Base-by-base conservation (phyloP, 2,113 vertebrate species). In the Megaleporinus macrocephalus region DNA sequence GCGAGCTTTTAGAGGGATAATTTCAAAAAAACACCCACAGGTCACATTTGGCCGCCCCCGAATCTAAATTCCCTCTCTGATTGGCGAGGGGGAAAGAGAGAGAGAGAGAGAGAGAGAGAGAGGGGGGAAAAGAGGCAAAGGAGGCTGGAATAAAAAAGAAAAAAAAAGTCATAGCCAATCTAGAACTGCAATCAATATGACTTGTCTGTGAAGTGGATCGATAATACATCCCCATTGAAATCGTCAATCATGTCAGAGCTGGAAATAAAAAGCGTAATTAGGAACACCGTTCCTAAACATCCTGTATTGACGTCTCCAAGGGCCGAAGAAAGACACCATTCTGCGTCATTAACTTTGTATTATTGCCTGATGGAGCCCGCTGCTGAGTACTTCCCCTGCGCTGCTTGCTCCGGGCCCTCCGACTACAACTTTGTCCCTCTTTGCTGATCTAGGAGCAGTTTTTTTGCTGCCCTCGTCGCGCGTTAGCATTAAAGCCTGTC, bases 331-430 rank as follows among this genome's bases (percentile, higher is more conserved):
- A 94, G 91, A 93, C 92, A 92, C 89, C 89, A 93, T 93, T 93
- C 92, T 92, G 93, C 91, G 87, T 93, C 93, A 94, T 95, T 94
- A 95, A 93, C 93, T 94, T 92, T 92, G 90, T 93, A 94, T 94
- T 93, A 93, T 94, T 91, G 92, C 87, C 90, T 91, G 93, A 92
- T 93, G 90, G 90, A 90, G 90, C 91, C 88, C 86, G 84, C 90
- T 87, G 93, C 91, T 79, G 84, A 57, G 82, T 79, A 87, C 92
- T 93, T 92, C 90, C 90, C 88, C 89, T 91, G 89, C 88, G 90
- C 78, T 66, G 76, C 90, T 85, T 74, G 73, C 90, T 85, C 0
- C 75, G 89, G 90, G 78, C 87, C 83, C 78, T 76, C 85, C 77
- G 86, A 51, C 24, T 63, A 63, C 49, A 29, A 78, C 78, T 76